These are phyloP conservation scores for Aradophagus sp. DNA, from an alignment of 1,140 invertebrate genomes.

Conservation along the genomic window DNA sequence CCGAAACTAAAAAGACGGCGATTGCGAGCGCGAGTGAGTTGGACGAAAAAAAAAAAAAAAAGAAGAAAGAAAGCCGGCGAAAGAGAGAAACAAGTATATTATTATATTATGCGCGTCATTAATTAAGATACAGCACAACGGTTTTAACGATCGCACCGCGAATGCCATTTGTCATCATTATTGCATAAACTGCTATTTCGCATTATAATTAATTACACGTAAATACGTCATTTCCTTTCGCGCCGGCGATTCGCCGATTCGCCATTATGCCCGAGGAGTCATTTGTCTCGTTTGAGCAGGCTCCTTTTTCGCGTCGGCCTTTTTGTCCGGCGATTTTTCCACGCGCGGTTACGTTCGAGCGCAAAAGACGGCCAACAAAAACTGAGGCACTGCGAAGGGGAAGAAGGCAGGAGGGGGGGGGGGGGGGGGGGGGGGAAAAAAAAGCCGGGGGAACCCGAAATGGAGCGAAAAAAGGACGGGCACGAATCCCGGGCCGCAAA, in stretches of 20 bases:
- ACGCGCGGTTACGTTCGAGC: constrained; percentile 16
- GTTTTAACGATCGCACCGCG: constrained; percentile 49
- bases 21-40: neutral
- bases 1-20: neutral
- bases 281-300: constrained; percentile 53
- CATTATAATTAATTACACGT: constrained; percentile 58
- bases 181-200: constrained; percentile 53
- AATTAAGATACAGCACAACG: constrained; percentile 55
- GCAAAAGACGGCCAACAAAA: constrained; percentile 4
- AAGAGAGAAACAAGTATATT: constrained; percentile 29
- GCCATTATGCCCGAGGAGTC: constrained; percentile 44
- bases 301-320: constrained; percentile 42
- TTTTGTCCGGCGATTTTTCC: constrained; percentile 52
- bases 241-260: constrained; percentile 52
- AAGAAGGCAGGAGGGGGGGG: no score
- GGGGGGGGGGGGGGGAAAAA: neutral
- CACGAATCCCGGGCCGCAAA: neutral
- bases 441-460: neutral
- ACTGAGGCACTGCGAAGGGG: no score
- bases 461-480: neutral
- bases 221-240: constrained; percentile 53
- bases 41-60: neutral
- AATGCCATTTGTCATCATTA: constrained; percentile 57
- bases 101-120: constrained; percentile 58
- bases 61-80: constrained; percentile 4